These are phyloP conservation scores for Ormyrus nitidulus DNA, from an alignment of 2,888 invertebrate genomes.

Conservation along the genomic window DNA sequence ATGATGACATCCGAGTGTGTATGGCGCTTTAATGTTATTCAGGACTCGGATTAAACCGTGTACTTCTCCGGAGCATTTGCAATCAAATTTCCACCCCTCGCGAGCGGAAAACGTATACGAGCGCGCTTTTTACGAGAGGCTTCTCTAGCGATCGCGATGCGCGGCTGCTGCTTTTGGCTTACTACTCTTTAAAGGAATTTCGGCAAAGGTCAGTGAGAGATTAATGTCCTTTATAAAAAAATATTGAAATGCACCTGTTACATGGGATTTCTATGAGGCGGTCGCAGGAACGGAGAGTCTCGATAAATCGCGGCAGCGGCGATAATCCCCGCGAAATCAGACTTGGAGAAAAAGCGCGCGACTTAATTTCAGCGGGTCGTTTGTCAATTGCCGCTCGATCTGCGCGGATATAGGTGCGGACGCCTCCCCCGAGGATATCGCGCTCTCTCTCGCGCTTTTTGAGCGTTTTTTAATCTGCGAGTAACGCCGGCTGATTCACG, in stretches of 20 bases:
- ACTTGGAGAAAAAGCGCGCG: constrained; percentile 31
- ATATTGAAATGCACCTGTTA: too few relatives aligned
- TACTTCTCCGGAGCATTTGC: constrained; percentile 62
- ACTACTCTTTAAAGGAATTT: too few relatives aligned
- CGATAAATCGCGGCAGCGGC: background rate
- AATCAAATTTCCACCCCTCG: constrained; percentile 46
- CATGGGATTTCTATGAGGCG: too few relatives aligned
- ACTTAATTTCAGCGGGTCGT: constrained; percentile 67
- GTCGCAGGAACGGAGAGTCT: background rate
- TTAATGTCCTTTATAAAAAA: too few relatives aligned
- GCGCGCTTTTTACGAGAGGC: too few relatives aligned
- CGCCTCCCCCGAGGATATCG: constrained; percentile 22
- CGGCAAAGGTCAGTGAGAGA: too few relatives aligned
- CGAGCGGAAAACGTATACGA: too few relatives aligned
- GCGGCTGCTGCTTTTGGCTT: too few relatives aligned
- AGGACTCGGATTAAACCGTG: constrained; percentile 69
- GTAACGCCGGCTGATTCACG: constrained; percentile 51
- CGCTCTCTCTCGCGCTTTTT: constrained; percentile 24
- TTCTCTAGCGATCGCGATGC: too few relatives aligned
- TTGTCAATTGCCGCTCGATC: constrained; percentile 67
- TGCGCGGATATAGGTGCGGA: background rate
- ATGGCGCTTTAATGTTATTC: constrained; percentile 67
- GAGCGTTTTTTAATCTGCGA: constrained; percentile 51
- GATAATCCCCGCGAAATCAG: background rate
- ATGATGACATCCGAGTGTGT: constrained; percentile 54